Evolutionary conservation across 2,113 vertebrate genomes (phyloP).

Genomic region (Hippotragus niger): DNA sequence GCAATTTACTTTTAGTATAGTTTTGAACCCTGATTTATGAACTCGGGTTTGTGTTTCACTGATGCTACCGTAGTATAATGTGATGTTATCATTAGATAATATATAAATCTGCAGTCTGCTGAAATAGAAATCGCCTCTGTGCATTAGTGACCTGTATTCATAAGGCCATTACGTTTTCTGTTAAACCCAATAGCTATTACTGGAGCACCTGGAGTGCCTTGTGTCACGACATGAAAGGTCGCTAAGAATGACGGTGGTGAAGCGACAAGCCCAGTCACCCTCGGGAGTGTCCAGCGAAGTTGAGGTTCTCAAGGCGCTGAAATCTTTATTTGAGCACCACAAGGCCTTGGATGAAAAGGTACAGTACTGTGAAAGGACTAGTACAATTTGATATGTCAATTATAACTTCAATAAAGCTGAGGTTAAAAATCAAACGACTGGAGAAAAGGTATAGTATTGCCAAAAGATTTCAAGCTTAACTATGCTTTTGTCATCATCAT

Average conservation of each 20-base stretch:
- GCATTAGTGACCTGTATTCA: neutral
- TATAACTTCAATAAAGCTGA: neutral
- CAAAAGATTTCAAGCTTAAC: neutral
- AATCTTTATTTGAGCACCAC: conserved; percentile 99
- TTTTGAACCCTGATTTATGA: neutral
- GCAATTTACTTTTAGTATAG: neutral
- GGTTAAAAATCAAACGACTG: neutral
- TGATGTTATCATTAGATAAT: neutral
- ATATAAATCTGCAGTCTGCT: neutral
- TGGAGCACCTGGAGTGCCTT: conserved; percentile 99
- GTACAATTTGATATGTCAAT: neutral
- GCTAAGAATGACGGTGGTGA: conserved; percentile 98
- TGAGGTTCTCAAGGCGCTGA: conserved; percentile 98
- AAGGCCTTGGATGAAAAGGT: conserved; percentile 99
- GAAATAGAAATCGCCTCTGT: neutral
- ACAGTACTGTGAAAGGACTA: conserved; percentile 55
- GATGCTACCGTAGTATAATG: neutral
- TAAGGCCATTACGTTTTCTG: conserved; percentile 48
- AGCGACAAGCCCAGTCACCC: conserved; percentile 98
- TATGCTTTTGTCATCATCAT: neutral
- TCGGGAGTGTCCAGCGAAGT: conserved; percentile 99
- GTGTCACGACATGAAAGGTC: conserved; percentile 98
- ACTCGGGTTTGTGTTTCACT: neutral
- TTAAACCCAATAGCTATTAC: conserved; percentile 87
- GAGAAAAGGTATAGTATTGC: conserved; percentile 85